Conservation (phyloP, 2,888 invertebrate species). For the Mantis religiosa region DNA sequence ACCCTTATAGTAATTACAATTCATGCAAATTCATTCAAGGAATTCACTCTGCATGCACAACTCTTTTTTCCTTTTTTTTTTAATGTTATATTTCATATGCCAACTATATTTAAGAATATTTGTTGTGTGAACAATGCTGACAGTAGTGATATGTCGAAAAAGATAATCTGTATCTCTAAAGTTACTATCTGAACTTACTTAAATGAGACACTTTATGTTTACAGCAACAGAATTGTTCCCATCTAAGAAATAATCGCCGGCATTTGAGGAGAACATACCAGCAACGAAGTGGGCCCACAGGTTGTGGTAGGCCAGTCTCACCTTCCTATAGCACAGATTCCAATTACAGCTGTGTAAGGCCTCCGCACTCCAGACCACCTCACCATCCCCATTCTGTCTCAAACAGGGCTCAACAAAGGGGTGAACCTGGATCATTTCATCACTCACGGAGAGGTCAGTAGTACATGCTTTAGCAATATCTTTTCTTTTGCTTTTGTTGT, state of each 20-base stretch:
- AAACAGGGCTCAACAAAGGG: not conserved
- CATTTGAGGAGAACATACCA: not conserved
- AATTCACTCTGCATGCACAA: too few relatives aligned
- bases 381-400: not conserved
- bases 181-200: too few relatives aligned
- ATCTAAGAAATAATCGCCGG: not conserved
- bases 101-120: too few relatives aligned
- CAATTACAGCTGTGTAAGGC: constrained; percentile 26
- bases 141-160: too few relatives aligned
- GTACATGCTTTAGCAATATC: not conserved
- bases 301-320: constrained; percentile 21
- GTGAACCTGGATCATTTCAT: not conserved
- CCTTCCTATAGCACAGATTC: constrained; percentile 29
- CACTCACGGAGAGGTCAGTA: not conserved
- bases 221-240: not conserved
- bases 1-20: too few relatives aligned
- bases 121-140: too few relatives aligned
- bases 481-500: too few relatives aligned
- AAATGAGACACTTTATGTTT: not conserved
- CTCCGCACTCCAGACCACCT: constrained; percentile 5
- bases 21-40: too few relatives aligned
- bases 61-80: too few relatives aligned
- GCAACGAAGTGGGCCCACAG: not conserved
- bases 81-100: too few relatives aligned
- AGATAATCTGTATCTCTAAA: too few relatives aligned